A percentile compares a stretch with the other conserved stretches of the same genome.
Evolutionary conservation across 1,140 invertebrate genomes (phyloP).

Genomic region (Drosophila subobscura): DNA sequence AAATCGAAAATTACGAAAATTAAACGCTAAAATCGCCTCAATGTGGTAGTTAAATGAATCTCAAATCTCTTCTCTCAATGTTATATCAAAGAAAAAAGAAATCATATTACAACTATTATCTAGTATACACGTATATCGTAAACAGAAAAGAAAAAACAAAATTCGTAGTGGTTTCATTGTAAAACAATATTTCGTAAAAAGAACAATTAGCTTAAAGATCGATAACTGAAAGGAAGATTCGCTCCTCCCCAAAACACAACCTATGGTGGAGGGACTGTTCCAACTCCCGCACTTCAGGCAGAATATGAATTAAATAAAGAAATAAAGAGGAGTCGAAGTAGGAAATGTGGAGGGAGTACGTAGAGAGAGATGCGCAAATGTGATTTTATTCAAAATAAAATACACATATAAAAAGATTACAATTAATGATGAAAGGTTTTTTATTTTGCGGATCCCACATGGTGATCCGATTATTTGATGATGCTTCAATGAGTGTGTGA

Average conservation of each 20-base stretch:
- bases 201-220: constrained; percentile 53
- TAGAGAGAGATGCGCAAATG: constrained; percentile 67
- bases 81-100: constrained; percentile 64
- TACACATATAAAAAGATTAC: constrained; percentile 73
- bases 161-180: constrained; percentile 82
- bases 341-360: no score
- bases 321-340: background rate
- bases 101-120: constrained; percentile 53
- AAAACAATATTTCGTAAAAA: constrained; percentile 77
- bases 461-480: constrained; percentile 2
- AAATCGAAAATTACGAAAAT: constrained; percentile 31
- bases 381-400: constrained; percentile 84
- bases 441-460: constrained; percentile 61
- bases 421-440: constrained; percentile 64
- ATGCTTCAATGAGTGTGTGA: constrained; percentile 2
- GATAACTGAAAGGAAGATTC: constrained; percentile 16
- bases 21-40: constrained; percentile 63
- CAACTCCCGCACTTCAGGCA: constrained; percentile 32
- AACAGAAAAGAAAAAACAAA: constrained; percentile 55
- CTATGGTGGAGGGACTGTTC: constrained; percentile 16
- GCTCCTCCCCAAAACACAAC: no score
- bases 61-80: constrained; percentile 77
- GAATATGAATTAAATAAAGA: constrained; percentile 16
- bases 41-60: constrained; percentile 83
- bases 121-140: constrained; percentile 28